Conservation (phyloP, 2,888 invertebrate species). For the Diloba caeruleocephala region DNA sequence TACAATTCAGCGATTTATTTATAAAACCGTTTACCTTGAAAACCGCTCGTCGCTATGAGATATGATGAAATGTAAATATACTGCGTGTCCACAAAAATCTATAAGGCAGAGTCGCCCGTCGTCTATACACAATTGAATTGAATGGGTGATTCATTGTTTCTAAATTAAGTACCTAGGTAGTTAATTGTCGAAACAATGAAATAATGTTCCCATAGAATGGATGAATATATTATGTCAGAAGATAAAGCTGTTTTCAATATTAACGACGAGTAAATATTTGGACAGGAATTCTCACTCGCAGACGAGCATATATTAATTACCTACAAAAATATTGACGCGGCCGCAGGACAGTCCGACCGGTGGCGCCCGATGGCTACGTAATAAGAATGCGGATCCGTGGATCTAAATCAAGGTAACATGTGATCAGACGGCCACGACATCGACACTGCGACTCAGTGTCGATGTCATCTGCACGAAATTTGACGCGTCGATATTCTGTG, state of each 20-base stretch:
- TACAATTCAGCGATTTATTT: constrained; percentile 73
- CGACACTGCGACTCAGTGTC: constrained; percentile 58
- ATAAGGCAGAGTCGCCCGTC: constrained; percentile 28
- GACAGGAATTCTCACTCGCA: constrained; percentile 68
- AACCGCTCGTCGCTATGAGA: constrained; percentile 78
- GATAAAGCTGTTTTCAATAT: constrained; percentile 40
- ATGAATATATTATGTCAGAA: constrained; percentile 27
- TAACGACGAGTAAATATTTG: constrained; percentile 66
- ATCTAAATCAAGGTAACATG: constrained; percentile 85
- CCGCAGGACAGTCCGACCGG: constrained; percentile 67
- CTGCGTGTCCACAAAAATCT: constrained; percentile 54
- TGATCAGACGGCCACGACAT: constrained; percentile 70
- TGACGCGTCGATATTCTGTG: constrained; percentile 33
- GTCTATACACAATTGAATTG: constrained; percentile 34
- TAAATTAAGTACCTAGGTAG: constrained; percentile 37
- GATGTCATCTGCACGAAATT: constrained; percentile 58
- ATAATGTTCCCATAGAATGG: constrained; percentile 37
- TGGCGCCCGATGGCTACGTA: constrained; percentile 80
- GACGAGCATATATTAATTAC: constrained; percentile 80
- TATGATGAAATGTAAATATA: constrained; percentile 72
- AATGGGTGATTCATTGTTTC: constrained; percentile 49
- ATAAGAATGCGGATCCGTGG: constrained; percentile 87
- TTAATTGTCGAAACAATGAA: constrained; percentile 44
- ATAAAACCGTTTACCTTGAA: constrained; percentile 80
- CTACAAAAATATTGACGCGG: constrained; percentile 84